Evolutionary conservation across 92 coral and sea anemone genomes (phyloP), one percentile per base, ranked within the genome.

Genomic region (Scolanthus callimorphus): DNA sequence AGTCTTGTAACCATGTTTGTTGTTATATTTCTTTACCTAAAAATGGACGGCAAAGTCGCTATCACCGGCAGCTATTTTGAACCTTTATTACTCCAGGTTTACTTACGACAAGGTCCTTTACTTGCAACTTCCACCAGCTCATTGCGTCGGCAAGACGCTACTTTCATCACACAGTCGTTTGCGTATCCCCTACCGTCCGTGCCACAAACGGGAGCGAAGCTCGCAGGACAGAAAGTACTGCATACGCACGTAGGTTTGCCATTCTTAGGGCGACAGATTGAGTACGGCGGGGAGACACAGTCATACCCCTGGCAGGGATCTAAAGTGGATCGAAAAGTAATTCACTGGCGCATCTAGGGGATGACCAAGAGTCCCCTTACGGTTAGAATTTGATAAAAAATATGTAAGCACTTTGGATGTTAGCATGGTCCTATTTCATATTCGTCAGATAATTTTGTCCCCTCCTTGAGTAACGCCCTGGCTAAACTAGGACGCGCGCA

Each of bases 111-210:
- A 38, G 69, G 84, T 47, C 89, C 85, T 45, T 62, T 24, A 17
- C 60, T 56, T 12, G 51, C 38, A 9, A 49, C 62, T 1, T 74
- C 73, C 13, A 88, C 49, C 13, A 39, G 30, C 43, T 50, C 43
- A n/a, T 85, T 72, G 15, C 50, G 56, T 12, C 27, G 23, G 59
- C 96, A 88, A 11, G 83, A 65, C 17, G 52, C 60, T 17, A 62
- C 78, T 55, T 65, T 29, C 17, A 78, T 22, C 9, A 19, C 55
- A 39, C 91, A 79, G 31, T 57, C 79, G 46, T 80, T 85, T 4
- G 75, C 63, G 59, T 85, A 79, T 2, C 70, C 63, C 22, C 50
- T 48, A n/a, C 91, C 91, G 57, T 86, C 89, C 9, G 95, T 81
- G 34, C 95, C 95, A 64, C 95, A 86, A 4, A 86, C 95, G 15